These are phyloP conservation scores for Orussus abietinus DNA, from an alignment of 1,140 invertebrate genomes.

Conservation along the genomic window DNA sequence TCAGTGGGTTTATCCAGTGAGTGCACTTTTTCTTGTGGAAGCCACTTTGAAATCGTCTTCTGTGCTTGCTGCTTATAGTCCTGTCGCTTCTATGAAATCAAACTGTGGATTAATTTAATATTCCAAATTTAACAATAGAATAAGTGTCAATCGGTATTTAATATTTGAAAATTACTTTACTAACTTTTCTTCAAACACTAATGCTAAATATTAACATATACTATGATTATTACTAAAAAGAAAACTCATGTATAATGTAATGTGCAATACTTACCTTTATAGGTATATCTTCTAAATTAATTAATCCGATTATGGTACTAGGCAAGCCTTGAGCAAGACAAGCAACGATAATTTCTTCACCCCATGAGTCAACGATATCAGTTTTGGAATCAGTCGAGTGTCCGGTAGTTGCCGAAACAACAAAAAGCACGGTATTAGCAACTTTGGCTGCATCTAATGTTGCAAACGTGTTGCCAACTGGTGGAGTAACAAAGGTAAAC, in stretches of 20 bases:
- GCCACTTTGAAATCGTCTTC: slow-evolving; percentile 71
- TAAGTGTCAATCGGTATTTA: slow-evolving; percentile 8
- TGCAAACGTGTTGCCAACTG: slow-evolving; percentile 66
- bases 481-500: slow-evolving; percentile 73
- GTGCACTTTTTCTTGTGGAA: slow-evolving; percentile 80
- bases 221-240: not conserved
- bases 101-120: not conserved
- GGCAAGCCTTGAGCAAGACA: slow-evolving; percentile 81
- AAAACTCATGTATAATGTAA: slow-evolving; percentile 1
- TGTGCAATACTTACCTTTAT: slow-evolving; percentile 31
- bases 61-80: slow-evolving; percentile 72
- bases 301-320: slow-evolving; percentile 71
- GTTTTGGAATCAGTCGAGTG: slow-evolving; percentile 39
- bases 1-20: slow-evolving; percentile 72
- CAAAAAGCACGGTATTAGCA: slow-evolving; percentile 74
- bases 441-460: slow-evolving; percentile 82
- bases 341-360: slow-evolving; percentile 68
- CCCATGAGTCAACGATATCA: slow-evolving; percentile 70
- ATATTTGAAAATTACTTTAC: slow-evolving; percentile 9
- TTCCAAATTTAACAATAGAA: slow-evolving; percentile 8
- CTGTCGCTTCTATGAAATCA: slow-evolving; percentile 59
- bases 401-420: slow-evolving; percentile 61
- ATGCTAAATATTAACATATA: not conserved
- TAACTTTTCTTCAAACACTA: slow-evolving; percentile 2
- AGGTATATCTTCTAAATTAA: slow-evolving; percentile 69